Evolutionary conservation across 2,888 invertebrate species (phyloP).

Genomic region (Lapara coniferarum): DNA sequence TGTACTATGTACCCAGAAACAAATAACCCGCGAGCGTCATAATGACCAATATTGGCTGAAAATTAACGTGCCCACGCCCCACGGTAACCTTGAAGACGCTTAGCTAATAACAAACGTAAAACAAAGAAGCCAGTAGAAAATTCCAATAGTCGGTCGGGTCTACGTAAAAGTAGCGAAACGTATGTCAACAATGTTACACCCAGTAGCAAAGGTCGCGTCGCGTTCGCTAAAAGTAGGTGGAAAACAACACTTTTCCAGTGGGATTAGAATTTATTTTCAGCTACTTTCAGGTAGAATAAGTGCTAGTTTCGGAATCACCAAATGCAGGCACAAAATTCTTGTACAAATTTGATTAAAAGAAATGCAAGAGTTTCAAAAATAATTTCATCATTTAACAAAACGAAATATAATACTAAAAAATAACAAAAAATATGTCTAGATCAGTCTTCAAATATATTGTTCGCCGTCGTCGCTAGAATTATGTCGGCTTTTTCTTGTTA

Average conservation of each 20-base stretch:
- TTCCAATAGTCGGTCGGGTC: not conserved
- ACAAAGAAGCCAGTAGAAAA: conserved; percentile 23
- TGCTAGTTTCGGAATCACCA: no score
- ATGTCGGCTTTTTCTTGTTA: no score
- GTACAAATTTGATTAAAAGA: no score
- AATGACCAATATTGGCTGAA: conserved; percentile 10
- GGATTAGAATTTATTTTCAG: not conserved
- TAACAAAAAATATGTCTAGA: no score
- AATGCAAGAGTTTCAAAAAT: no score
- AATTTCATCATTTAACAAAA: no score
- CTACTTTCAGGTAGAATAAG: no score
- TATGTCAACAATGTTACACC: conserved; percentile 22
- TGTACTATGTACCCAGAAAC: not conserved
- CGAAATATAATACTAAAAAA: no score
- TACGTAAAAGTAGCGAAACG: conserved; percentile 18
- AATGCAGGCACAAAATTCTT: no score
- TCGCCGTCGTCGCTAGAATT: no score
- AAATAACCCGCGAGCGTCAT: conserved; percentile 5
- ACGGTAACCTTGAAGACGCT: conserved; percentile 9
- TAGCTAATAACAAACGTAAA: conserved; percentile 21
- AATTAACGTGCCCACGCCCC: conserved; percentile 18
- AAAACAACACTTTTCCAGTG: not conserved
- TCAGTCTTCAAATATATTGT: no score
- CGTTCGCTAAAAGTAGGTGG: not conserved
- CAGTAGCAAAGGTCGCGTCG: conserved; percentile 10